phyloP scores from a whole-genome alignment of 2,113 vertebrate species.

The Amia ocellicauda region DNA sequence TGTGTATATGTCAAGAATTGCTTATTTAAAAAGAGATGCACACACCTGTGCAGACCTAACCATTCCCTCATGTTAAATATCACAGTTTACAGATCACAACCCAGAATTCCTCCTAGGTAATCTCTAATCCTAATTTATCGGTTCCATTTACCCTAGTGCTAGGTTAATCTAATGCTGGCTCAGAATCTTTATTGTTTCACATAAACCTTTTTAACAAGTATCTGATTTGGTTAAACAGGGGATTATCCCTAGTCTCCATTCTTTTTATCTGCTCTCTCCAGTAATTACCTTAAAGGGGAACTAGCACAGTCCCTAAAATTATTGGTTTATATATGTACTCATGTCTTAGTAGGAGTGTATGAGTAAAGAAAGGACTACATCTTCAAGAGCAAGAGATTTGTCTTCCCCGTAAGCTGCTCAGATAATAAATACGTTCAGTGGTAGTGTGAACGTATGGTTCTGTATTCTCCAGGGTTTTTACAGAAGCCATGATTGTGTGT shows the following conservation, averaged over 20 bases:
- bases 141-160: slow-evolving; percentile 42
- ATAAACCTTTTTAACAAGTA: slow-evolving; percentile 54
- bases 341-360: slow-evolving; percentile 52
- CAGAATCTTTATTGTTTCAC: slow-evolving; percentile 43
- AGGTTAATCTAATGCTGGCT: slow-evolving; percentile 35
- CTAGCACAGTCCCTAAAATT: not conserved
- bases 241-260: slow-evolving; percentile 40
- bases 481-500: no score
- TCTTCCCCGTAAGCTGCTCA: no score
- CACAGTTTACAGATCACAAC: not conserved
- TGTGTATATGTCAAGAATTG: slow-evolving; percentile 37
- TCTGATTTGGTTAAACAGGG: slow-evolving; percentile 51
- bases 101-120: not conserved
- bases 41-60: not conserved
- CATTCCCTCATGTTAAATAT: not conserved
- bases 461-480: no score
- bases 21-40: slow-evolving; percentile 36
- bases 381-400: no score
- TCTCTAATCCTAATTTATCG: slow-evolving; percentile 53
- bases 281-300: not conserved
- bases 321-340: no score
- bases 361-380: no score
- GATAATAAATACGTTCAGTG: no score
- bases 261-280: slow-evolving; percentile 41
- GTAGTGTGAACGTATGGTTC: no score